Conservation (phyloP, 30 jellyfish, hydroid and myxozoan species). For the Cassiopea andromeda region DNA sequence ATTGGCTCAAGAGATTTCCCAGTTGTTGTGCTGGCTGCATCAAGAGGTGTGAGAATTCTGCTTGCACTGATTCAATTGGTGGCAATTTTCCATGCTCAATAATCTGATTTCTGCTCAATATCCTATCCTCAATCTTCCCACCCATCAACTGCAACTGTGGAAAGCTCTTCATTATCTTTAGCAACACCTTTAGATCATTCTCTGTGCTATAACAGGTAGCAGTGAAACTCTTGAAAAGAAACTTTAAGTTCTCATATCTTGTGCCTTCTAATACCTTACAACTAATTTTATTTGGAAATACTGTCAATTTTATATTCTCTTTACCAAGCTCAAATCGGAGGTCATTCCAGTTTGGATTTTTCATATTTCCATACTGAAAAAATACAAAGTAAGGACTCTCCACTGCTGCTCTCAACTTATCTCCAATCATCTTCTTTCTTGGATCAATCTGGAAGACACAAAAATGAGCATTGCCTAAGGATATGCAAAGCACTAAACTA, state of each 20-base stretch:
- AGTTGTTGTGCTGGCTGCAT: conserved; percentile 61
- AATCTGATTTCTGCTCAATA: conserved; percentile 63
- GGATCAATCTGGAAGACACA: conserved; percentile 15
- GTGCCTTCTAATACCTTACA: conserved; percentile 50
- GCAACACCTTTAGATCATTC: conserved; percentile 32
- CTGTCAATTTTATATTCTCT: conserved; percentile 41
- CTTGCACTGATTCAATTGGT: conserved; percentile 33
- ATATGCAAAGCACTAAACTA: background rate
- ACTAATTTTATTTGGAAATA: conserved; percentile 69
- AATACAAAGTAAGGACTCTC: conserved; percentile 57
- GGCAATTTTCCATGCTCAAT: conserved; percentile 76
- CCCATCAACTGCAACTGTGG: conserved; percentile 72
- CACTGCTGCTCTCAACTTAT: conserved; percentile 44
- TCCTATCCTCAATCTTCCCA: conserved; percentile 73
- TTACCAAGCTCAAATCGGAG: conserved; percentile 64
- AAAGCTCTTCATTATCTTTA: conserved; percentile 43
- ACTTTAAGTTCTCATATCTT: conserved; percentile 37
- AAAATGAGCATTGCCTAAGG: background rate
- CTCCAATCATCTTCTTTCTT: conserved; percentile 42
- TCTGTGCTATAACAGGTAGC: conserved; percentile 71
- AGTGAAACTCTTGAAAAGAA: conserved; percentile 59
- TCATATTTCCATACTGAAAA: conserved; percentile 65
- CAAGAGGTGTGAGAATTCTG: conserved; percentile 46
- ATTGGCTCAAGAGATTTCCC: conserved; percentile 21
- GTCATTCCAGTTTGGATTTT: conserved; percentile 72